phyloP scores from a whole-genome alignment of 2,888 invertebrate species.

The Diarsia brunnea region DNA sequence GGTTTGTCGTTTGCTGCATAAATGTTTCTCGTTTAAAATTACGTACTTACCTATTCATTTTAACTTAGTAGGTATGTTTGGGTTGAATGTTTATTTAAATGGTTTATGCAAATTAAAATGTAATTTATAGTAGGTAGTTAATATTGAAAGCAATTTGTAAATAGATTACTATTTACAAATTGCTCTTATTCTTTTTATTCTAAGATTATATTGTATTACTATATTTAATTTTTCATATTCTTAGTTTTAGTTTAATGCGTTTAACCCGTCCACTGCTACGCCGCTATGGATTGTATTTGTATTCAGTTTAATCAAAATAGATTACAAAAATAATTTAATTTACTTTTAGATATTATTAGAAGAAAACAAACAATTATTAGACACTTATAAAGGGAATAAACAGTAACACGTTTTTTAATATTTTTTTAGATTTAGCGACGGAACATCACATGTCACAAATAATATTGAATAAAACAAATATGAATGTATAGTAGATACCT shows the following conservation, averaged over 20 bases:
- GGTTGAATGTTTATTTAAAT: constrained; percentile 20
- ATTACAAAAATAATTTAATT: neutral
- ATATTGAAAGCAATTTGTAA: neutral
- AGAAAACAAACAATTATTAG: neutral
- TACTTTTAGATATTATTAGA: neutral
- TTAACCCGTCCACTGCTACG: constrained; percentile 12
- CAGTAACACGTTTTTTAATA: neutral
- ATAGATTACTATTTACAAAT: neutral
- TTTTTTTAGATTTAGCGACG: constrained; percentile 3
- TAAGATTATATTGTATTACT: neutral
- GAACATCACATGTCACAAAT: neutral
- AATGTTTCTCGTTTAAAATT: constrained; percentile 35
- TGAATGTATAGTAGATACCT: too few relatives aligned
- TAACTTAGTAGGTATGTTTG: neutral
- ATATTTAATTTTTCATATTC: neutral
- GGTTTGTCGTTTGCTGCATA: constrained; percentile 56
- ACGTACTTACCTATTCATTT: constrained; percentile 7
- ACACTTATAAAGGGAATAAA: neutral
- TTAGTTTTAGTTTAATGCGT: neutral
- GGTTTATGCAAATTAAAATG: constrained; percentile 13
- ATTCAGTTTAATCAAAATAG: neutral
- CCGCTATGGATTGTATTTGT: neutral
- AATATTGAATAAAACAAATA: neutral
- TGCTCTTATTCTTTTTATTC: too few relatives aligned
- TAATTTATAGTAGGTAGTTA: neutral